Evolutionary conservation across 1,140 invertebrate genomes (phyloP), one percentile per base, ranked within the genome.

Genomic region (Pectinophora gossypiella): DNA sequence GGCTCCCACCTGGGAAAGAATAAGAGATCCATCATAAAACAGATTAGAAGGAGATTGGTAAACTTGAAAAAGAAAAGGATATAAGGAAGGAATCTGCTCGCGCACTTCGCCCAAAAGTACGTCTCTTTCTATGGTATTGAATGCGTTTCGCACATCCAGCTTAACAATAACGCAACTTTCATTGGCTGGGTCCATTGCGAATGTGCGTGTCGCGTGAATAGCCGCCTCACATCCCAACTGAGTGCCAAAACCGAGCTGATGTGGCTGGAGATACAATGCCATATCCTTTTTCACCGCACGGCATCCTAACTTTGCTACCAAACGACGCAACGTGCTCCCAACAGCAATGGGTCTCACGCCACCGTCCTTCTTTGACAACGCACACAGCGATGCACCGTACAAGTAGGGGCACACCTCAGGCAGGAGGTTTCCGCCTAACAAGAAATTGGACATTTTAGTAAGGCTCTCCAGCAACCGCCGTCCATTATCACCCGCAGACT

Each of bases 371-470:
- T 43, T 43, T 43, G 16, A 18, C 40, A 54, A 21, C 0, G 52
- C 52, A 42, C 52, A 54, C 16, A 54, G 18, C 1, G 27, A 49
- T 20, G 53, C 53, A 2, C 54, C 48, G 18, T 56, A 56, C 12
- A 56, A 13, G 19, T 49, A 56, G 0, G 43, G 47, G 19, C 47
- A 44, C 3, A 48, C 46, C 9, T 21, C 22, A 7, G 18, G n/a
- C 10, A 35, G 21, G 5, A 56, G 19, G 2, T 6, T 10, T 1
- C 54, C 54, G 3, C n/a, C 35, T 7, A 56, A 18, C 13, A 56
- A 7, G 19, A 50, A 49, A 45, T 56, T 56, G 18, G 36, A 56
- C 10, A 56, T 16, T 9, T 4, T n/a, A 6, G 54, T 56, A 0
- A 56, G 6, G n/a, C 15, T 15, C 10, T 50, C 47, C n/a, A 56